Conservation (phyloP, 2,113 vertebrate genomes). For the Arizona elegans region DNA sequence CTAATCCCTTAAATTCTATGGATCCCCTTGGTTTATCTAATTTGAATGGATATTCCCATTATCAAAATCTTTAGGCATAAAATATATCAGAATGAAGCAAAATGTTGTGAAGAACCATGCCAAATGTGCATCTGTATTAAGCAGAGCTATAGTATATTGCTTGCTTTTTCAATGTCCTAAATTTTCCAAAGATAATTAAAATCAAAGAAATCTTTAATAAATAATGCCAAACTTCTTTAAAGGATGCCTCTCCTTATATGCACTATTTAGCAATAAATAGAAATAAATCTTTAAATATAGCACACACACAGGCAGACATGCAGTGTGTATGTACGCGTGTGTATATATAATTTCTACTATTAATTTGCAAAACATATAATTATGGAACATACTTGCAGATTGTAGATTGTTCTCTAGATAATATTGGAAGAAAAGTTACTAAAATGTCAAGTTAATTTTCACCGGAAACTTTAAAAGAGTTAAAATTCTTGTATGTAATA, state of each 20-base stretch:
- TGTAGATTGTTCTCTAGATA: not conserved
- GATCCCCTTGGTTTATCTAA: not conserved
- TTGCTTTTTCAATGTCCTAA: not conserved
- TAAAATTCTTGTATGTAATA: not conserved
- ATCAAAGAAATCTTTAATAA: not conserved
- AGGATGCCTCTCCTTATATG: not conserved
- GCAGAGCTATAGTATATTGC: not conserved
- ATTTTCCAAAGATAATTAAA: not conserved
- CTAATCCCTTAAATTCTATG: not conserved
- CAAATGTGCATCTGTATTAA: not conserved
- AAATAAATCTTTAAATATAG: slow-evolving; percentile 1
- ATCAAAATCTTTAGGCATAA: not conserved
- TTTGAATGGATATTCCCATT: not conserved
- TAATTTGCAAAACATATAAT: not conserved
- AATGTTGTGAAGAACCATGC: not conserved
- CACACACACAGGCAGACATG: not conserved
- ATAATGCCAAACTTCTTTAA: not conserved
- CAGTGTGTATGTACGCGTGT: not conserved
- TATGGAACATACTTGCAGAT: not conserved
- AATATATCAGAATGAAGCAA: not conserved
- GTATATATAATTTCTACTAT: not conserved
- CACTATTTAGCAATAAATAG: not conserved
- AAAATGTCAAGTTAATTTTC: not conserved
- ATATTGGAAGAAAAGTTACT: not conserved
- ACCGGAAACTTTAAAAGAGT: not conserved